Evolutionary conservation across 35 echinoderm and acorn worm genomes (phyloP).

Genomic region (Nesometra sesokonis): DNA sequence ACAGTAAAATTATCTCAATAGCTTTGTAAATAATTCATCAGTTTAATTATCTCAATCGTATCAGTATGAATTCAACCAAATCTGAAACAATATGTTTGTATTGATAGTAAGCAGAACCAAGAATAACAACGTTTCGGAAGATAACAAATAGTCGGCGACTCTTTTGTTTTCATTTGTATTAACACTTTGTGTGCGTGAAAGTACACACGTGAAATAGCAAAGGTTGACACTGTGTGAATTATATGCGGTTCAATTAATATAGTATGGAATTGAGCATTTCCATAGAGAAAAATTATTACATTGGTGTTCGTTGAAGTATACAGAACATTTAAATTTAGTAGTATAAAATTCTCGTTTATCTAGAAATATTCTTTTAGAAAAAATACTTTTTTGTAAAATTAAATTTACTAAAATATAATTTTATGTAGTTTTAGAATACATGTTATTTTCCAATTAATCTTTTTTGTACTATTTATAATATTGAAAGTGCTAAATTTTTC

Average conservation of each 20-base stretch:
- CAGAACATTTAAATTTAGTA: too few relatives aligned
- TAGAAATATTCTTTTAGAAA: too few relatives aligned
- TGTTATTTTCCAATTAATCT: too few relatives aligned
- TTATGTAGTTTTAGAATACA: too few relatives aligned
- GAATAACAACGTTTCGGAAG: not conserved
- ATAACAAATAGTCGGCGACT: not conserved
- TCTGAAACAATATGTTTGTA: not conserved
- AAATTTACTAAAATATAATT: too few relatives aligned
- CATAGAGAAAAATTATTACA: not conserved
- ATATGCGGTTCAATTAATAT: not conserved
- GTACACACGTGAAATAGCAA: not conserved
- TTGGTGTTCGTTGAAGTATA: too few relatives aligned
- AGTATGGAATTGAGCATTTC: not conserved
- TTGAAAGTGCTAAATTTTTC: not conserved
- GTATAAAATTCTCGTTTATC: too few relatives aligned
- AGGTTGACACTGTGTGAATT: not conserved
- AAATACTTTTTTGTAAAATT: too few relatives aligned
- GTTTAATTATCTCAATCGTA: not conserved
- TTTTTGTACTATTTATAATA: too few relatives aligned
- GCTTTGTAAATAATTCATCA: not conserved
- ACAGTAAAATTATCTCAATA: too few relatives aligned
- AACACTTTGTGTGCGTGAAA: not conserved
- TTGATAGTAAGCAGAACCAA: not conserved
- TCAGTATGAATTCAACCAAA: not conserved
- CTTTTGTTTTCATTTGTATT: not conserved